Base-by-base conservation (phyloP, 2,797 vertebrate genomes). In the Acanthopagrus latus region DNA sequence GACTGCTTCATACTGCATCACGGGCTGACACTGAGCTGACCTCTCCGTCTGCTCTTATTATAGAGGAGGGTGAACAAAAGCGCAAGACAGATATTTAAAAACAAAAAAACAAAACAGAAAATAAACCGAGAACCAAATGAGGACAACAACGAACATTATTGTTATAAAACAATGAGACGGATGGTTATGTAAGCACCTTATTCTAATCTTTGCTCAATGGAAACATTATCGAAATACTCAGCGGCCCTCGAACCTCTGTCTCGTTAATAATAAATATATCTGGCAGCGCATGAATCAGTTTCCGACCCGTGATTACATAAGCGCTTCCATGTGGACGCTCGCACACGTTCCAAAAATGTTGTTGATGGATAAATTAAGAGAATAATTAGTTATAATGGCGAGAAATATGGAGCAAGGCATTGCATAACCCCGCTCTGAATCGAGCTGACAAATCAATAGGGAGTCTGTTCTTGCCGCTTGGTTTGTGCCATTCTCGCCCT, bases 341-440 rank as follows among this genome's bases (percentile, higher is more conserved):
- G 48, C 60, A 62, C 71, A 80, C 50, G 62, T 57, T 50, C 71
- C 78, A 75, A 43, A 80, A 79, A 38, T 38, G 71, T 60, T 87
- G 76, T 73, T 87, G 87, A 90, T 80, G 81, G 83, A 79, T 89
- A 89, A 93, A 94, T 90, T 74, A 70, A 82, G 88, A 81, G 48
- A 82, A 84, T 88, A 90, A 92, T 93, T 86, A 87, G 84, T 86
- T 74, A 18, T 81, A 81, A 86, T 85, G 79, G 74, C 1, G 10
- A 78, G 64, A 69, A 87, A 76, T 70, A 82, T 48, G 50, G 78
- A 80, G 74, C 55, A 68, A 77, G 51, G 78, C 76, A 76, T 92
- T 92, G 75, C 86, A 68, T 91, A 91, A 91, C 74, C 51, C 14
- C 67, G 80, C 78, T 89, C 83, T 84, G 71, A 80, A 81, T 78